Conservation (phyloP, 1,140 invertebrate species). For the Apolygus lucorum region DNA sequence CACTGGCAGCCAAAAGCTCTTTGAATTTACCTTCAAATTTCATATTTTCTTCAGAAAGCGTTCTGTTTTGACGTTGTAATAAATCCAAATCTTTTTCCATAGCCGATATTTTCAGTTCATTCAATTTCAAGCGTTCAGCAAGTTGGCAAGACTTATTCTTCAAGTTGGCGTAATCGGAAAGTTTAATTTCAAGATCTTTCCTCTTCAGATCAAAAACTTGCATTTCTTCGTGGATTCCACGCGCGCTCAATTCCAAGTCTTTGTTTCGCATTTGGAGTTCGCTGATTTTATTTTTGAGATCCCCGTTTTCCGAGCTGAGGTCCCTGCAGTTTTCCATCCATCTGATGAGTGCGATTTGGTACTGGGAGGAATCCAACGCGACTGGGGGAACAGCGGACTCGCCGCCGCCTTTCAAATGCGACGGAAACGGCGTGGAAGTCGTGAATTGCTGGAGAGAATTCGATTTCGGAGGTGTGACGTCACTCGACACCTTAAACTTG, state of each 20-base stretch:
- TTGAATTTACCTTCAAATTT: neutral
- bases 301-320: conserved; percentile 3
- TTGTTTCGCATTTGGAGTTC: neutral
- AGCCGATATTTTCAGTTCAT: neutral
- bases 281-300: neutral
- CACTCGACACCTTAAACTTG: neutral
- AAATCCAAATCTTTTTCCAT: neutral
- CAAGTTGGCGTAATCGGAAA: neutral
- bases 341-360: neutral
- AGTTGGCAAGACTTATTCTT: neutral
- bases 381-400: neutral
- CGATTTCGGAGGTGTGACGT: neutral
- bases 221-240: conserved; percentile 18
- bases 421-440: conserved; percentile 19
- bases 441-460: too few species aligned
- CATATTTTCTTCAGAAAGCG: neutral
- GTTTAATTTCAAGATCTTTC: conserved; percentile 17
- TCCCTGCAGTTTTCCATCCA: conserved; percentile 21
- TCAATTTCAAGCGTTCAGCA: neutral
- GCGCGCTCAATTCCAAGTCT: conserved; percentile 3
- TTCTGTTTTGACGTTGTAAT: neutral
- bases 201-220: neutral
- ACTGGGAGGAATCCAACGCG: neutral
- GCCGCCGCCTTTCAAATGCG: neutral
- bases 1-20: neutral